These are phyloP conservation scores for Drosophila lowei DNA, from an alignment of 1,140 invertebrate genomes.

Conservation along the genomic window DNA sequence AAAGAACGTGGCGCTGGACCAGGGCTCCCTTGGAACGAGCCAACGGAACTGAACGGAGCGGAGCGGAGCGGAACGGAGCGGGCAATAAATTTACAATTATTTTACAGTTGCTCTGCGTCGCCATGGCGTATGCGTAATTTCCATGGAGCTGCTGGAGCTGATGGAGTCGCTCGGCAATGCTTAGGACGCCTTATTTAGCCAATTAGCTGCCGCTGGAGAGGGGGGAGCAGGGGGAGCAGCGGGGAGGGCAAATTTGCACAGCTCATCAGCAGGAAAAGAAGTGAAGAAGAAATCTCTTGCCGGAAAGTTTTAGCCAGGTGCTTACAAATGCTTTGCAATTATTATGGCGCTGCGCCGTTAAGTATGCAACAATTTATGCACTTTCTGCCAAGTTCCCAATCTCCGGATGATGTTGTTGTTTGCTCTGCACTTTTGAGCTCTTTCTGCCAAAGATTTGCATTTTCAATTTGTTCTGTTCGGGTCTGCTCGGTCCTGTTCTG, in stretches of 20 bases:
- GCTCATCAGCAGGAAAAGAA: constrained; percentile 31
- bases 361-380: constrained; percentile 72
- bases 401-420: constrained; percentile 37
- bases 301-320: constrained; percentile 46
- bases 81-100: constrained; percentile 73
- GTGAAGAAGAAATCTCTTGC: constrained; percentile 8
- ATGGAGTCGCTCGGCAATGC: background rate
- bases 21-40: no score
- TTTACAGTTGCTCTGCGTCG: constrained; percentile 4
- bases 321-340: constrained; percentile 76
- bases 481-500: background rate
- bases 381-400: constrained; percentile 28
- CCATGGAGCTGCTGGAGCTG: constrained; percentile 7
- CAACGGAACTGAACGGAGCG: no score
- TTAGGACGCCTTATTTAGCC: constrained; percentile 68
- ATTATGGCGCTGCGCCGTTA: constrained; percentile 53
- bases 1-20: constrained; percentile 30
- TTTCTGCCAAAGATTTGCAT: constrained; percentile 70
- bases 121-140: constrained; percentile 55
- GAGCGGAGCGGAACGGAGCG: background rate
- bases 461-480: constrained; percentile 64
- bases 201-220: constrained; percentile 49
- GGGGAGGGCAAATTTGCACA: constrained; percentile 48
- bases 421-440: constrained; percentile 76
- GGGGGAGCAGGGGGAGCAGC: no score